A percentile compares a stretch with the other conserved stretches of the same genome.
These are phyloP conservation scores for chimpanzee (Pan troglodytes) DNA, from an alignment of 2,113 vertebrate genomes.

Conservation along the genomic window DNA sequence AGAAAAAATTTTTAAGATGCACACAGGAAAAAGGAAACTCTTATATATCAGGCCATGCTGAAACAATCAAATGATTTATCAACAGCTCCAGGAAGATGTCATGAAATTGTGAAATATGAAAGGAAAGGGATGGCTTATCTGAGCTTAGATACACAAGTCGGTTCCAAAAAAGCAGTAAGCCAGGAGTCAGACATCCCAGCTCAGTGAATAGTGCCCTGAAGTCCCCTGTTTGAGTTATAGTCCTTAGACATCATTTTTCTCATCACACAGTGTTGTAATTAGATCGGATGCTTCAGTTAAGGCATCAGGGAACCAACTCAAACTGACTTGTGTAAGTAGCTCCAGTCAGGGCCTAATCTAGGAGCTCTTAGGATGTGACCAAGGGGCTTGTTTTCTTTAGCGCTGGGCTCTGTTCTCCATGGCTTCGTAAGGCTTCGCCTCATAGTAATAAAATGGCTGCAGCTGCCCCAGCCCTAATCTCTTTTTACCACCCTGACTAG, in stretches of 20 bases:
- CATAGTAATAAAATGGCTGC: not conserved
- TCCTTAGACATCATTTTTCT: not conserved
- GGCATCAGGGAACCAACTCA: not conserved
- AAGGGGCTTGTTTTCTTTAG: not conserved
- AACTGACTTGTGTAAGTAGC: not conserved
- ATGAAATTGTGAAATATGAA: not conserved
- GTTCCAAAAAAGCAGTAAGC: not conserved
- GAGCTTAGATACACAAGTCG: not conserved
- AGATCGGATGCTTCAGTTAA: not conserved
- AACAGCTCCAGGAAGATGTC: not conserved
- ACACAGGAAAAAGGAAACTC: not conserved
- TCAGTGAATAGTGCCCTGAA: not conserved
- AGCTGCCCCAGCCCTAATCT: not conserved
- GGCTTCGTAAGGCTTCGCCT: not conserved
- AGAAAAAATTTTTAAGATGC: not conserved
- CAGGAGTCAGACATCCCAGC: not conserved
- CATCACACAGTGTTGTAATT: too few relatives aligned
- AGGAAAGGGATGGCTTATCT: not conserved
- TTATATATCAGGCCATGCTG: not conserved
- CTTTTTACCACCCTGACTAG: not conserved
- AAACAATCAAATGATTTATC: not conserved
- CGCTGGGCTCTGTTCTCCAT: not conserved
- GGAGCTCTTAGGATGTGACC: not conserved
- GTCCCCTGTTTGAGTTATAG: not conserved
- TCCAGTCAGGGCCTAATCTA: not conserved